Conservation (phyloP, 2,888 invertebrate genomes). For the Spatulosminthurus flaviceps region DNA sequence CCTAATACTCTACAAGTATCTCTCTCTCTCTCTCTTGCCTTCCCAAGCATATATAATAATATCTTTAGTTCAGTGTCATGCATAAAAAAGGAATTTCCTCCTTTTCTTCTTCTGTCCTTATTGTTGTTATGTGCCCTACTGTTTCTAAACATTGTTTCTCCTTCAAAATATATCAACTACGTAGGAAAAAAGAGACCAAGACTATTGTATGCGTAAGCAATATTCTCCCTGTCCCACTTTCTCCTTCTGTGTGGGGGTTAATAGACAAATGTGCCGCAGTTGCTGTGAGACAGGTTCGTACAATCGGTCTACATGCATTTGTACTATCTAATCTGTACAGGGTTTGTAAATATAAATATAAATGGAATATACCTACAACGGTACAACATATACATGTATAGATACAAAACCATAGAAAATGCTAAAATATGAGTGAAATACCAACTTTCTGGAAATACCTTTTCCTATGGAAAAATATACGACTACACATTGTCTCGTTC, state of each 20-base stretch:
- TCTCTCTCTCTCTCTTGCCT: not conserved
- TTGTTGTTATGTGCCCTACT: too few relatives aligned
- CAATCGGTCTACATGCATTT: not conserved
- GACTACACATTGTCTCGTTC: not conserved
- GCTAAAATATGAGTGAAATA: not conserved
- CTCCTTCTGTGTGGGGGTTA: not conserved
- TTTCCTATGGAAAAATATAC: not conserved
- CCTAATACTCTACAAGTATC: conserved; percentile 7
- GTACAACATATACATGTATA: too few relatives aligned
- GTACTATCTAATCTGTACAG: too few relatives aligned
- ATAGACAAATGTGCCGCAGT: conserved; percentile 4
- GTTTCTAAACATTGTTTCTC: too few relatives aligned
- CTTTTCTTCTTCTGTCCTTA: not conserved
- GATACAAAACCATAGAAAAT: too few relatives aligned
- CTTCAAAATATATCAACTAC: too few relatives aligned
- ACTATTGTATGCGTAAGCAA: not conserved
- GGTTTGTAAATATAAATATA: too few relatives aligned
- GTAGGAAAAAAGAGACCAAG: not conserved
- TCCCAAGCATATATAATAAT: not conserved
- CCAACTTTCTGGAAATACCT: not conserved
- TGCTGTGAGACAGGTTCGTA: not conserved
- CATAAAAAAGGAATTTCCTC: not conserved
- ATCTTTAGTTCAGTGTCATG: not conserved
- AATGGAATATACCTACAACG: too few relatives aligned
- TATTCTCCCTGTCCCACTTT: conserved; percentile 11